Evolutionary conservation across 2,888 invertebrate species (phyloP), one percentile per base, ranked within the genome.

Genomic region (Ectemnius lituratus): DNA sequence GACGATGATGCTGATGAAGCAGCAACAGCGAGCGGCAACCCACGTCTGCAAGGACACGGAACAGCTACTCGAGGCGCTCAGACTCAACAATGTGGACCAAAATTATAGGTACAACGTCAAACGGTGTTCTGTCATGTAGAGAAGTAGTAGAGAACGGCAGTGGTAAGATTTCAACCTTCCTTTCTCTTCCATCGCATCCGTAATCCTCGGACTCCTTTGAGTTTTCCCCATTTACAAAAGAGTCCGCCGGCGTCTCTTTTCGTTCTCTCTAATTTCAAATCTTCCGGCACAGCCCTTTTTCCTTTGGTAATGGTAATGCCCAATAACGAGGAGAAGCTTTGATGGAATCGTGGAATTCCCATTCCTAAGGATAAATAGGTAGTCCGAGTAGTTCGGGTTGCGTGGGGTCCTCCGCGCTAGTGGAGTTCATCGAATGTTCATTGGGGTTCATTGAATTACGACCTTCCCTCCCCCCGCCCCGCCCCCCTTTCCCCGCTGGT

Each of bases 1-100:
- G 68, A 85, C 84, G 67, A 87, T 88, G 79, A 85, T 85, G 74
- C 83, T 87, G 74, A 80, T 83, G 69, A 85, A 88, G 67, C 68
- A 84, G 82, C 52, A 52, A 2, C 73, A 80, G 82, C 86, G 68
- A 82, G 56, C 78, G 46, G 78, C 76, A 60, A 87, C 81, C 46
- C 82, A 86, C 69, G 83, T 84, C 60, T 89, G 87, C 81, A 89
- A 88, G 67, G 90, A 90, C 80, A 90, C 90, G 73, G 90, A 90
- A 80, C 88, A 88, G 67, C 86, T 90, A 72, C 89, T 90, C 78
- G 89, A 89, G 79, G 90, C 90, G 80, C 85, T 90, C 83, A 89
- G 88, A 86, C 86, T 88, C 70, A 90, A 90, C 80, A 89, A 88
- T 84, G 89, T 89, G 89, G 90, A 90, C 90, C 90, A 90, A 90